Base-by-base conservation (phyloP, 2,797 vertebrate genomes). In the Esox masquinongy region DNA sequence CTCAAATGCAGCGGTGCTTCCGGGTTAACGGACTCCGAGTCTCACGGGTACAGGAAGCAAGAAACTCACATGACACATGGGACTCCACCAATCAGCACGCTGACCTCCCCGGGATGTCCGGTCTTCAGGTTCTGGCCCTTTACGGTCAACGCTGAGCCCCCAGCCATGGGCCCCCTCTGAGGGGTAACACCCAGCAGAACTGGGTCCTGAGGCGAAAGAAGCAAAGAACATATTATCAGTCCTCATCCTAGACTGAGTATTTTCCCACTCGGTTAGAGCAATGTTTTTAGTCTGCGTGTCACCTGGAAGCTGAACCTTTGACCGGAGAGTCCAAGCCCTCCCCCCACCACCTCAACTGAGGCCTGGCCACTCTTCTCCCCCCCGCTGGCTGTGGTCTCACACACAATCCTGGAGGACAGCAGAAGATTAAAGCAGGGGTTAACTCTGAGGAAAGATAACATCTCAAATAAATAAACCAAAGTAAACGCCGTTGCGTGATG, bases 231-330 rank as follows among this genome's bases (percentile, higher is more conserved):
- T 49, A 77, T n/a, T 7, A 78, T 7, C 76, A 24, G 56, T 12
- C 53, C 39, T 3, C 39, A 43, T 43, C 5, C 9, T 19, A 22
- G 19, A 16, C 16, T 1, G 19, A 59, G 53, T 22, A 17, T 3
- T 51, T 70, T 70, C 79, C 79, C 34, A 34, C 78, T 63, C 19
- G 17, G 72, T 76, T 71, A 36, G 80, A 75, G 74, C 73, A 73
- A 74, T 56, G 31, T 15, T 75, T 53, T 16, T 71, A 34, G 22
- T 26, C 17, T 43, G 39, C 16, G 19, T 22, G 1, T 85, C 88
- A 98, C 97, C 97, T 98, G 96, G 84, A 98, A 99, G 79, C 92
- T 94, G 83, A 99, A 99, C 76, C 81, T 73, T 36, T 95, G 95
- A 43, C 85, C 88, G 0, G 97, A 99, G 77, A 94, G 78, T 8